Conservation (phyloP, 30 jellyfish, hydroid and myxozoan genomes). For the Hydractinia echinata region DNA sequence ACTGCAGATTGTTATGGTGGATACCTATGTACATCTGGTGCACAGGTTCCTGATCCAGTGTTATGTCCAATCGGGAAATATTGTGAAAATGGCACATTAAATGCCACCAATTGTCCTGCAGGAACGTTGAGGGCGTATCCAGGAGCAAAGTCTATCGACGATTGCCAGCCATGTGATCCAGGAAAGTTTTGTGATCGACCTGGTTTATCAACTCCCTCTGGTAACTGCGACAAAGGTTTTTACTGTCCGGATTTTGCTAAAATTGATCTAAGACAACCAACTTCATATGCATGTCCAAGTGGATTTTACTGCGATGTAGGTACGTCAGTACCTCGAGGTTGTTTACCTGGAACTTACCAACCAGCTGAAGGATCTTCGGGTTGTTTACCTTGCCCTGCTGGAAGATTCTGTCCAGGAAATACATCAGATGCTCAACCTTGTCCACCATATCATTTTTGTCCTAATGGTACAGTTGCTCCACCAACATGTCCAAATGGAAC, state of each 20-base stretch:
- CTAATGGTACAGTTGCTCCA: conserved; percentile 64
- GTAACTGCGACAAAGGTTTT: conserved; percentile 74
- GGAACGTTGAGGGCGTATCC: conserved; percentile 75
- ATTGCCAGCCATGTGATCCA: conserved; percentile 89
- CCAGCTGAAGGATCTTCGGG: conserved; percentile 52
- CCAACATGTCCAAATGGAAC: conserved; percentile 90
- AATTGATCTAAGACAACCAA: conserved; percentile 38
- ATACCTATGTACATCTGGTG: conserved; percentile 58
- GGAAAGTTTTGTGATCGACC: conserved; percentile 75
- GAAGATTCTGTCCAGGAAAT: conserved; percentile 73
- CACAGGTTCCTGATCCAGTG: conserved; percentile 63
- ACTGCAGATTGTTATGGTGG: conserved; percentile 83
- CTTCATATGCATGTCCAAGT: conserved; percentile 66
- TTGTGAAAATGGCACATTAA: conserved; percentile 59
- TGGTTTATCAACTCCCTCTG: conserved; percentile 71
- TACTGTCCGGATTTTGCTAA: conserved; percentile 81
- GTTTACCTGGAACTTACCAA: conserved; percentile 91
- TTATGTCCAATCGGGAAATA: conserved; percentile 84
- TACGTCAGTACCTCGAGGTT: conserved; percentile 74
- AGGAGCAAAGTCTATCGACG: conserved; percentile 65
- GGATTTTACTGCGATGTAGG: conserved; percentile 85
- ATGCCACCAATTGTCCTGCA: conserved; percentile 78
- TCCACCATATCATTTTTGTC: conserved; percentile 78
- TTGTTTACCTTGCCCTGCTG: conserved; percentile 77
- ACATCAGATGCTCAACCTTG: conserved; percentile 74